These are phyloP conservation scores for Dryobota labecula DNA, from an alignment of 2,888 invertebrate species.

Conservation along the genomic window DNA sequence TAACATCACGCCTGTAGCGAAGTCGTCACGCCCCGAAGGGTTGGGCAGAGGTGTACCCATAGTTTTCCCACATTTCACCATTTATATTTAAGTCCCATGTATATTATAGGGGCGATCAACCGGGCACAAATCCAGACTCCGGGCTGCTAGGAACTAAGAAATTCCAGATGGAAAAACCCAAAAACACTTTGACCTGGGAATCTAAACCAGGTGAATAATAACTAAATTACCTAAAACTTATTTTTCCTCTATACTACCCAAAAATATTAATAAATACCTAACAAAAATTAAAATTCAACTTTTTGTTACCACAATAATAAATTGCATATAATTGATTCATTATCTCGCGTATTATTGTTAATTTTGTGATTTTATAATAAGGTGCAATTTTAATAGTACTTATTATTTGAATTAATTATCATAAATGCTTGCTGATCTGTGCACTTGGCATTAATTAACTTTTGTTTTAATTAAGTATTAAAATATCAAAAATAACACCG, in stretches of 20 bases:
- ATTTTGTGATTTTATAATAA: slow-evolving; percentile 17
- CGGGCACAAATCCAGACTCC: too few species aligned
- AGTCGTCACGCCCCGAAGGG: too few species aligned
- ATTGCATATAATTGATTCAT: slow-evolving; percentile 24
- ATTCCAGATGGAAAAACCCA: too few species aligned
- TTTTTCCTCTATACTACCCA: background rate
- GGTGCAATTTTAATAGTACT: slow-evolving; percentile 12
- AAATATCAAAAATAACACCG: background rate
- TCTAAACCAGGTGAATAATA: too few species aligned
- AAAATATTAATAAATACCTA: background rate
- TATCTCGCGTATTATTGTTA: background rate
- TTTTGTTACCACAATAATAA: background rate
- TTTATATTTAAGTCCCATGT: too few species aligned
- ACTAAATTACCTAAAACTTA: background rate
- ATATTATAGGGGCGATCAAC: too few species aligned
- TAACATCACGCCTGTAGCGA: too few species aligned
- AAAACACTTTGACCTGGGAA: too few species aligned
- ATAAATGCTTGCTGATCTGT: slow-evolving; percentile 20
- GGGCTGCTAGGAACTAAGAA: too few species aligned
- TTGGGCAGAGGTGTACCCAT: too few species aligned
- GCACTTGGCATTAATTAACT: slow-evolving; percentile 12
- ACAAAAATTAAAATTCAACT: background rate
- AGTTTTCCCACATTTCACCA: too few species aligned
- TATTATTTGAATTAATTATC: slow-evolving; percentile 35
- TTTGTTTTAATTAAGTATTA: background rate